Conservation (phyloP, 2,797 vertebrate genomes). For the Sebastes taczanowskii region DNA sequence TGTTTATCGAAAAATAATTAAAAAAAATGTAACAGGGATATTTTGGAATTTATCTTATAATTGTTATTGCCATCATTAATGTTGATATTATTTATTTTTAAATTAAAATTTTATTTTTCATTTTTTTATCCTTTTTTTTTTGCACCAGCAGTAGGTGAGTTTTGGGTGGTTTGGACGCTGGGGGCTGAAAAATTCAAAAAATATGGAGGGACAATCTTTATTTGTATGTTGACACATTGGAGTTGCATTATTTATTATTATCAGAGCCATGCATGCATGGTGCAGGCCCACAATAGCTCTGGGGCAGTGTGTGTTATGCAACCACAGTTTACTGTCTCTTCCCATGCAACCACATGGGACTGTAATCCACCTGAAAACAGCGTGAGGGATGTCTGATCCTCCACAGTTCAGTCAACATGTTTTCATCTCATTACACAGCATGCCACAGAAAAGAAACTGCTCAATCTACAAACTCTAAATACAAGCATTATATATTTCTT, state of each 20-base stretch:
- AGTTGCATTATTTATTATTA: not conserved
- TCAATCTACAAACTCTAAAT: not conserved
- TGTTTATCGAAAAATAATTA: no score
- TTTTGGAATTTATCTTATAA: no score
- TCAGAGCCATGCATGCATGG: not conserved
- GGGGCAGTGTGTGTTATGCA: slow-evolving; percentile 13
- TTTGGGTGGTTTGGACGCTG: no score
- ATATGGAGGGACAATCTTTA: no score
- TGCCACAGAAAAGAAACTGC: not conserved
- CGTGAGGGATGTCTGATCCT: slow-evolving; percentile 26
- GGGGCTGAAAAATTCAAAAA: no score
- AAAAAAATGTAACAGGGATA: not conserved
- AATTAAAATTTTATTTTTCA: no score
- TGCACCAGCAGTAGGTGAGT: no score
- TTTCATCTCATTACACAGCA: not conserved
- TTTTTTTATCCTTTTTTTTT: no score
- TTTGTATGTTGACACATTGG: not conserved
- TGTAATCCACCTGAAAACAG: slow-evolving; percentile 43
- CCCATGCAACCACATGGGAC: not conserved
- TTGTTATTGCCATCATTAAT: no score
- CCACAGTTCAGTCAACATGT: not conserved
- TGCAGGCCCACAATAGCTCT: not conserved
- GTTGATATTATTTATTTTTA: no score
- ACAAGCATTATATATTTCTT: not conserved
- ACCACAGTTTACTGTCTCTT: slow-evolving; percentile 1